phyloP scores from a whole-genome alignment of 2,797 vertebrate genomes.

The Myotis daubentonii region DNA sequence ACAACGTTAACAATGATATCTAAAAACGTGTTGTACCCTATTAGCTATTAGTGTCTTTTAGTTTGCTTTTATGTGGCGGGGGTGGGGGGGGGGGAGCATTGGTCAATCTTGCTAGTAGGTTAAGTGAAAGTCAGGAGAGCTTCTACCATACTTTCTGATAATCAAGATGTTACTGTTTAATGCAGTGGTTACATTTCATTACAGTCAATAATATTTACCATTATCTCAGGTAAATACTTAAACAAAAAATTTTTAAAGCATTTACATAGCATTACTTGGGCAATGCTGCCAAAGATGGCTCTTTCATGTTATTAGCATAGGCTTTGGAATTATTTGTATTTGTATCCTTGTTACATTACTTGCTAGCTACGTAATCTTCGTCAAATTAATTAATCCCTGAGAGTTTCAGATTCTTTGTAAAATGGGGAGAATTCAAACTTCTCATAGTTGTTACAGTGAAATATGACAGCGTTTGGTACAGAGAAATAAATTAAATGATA shows the following conservation, averaged over 20 bases:
- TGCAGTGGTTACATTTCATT: background rate
- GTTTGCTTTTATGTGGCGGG: background rate
- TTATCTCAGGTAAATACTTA: background rate
- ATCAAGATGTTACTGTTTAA: background rate
- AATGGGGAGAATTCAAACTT: background rate
- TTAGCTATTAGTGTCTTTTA: background rate
- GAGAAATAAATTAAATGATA: background rate
- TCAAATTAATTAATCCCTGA: background rate
- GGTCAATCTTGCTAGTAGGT: background rate
- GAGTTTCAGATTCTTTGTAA: constrained; percentile 28
- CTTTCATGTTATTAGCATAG: constrained; percentile 1
- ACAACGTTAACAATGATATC: background rate
- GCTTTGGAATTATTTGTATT: background rate
- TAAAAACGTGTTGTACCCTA: background rate
- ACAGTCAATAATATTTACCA: background rate
- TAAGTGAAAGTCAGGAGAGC: background rate
- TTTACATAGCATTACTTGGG: constrained; percentile 26
- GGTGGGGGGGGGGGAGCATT: background rate
- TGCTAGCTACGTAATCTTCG: constrained; percentile 15
- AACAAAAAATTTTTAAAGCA: background rate
- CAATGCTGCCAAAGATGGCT: background rate
- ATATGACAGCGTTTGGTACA: background rate
- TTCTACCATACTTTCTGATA: background rate
- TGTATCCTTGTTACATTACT: background rate
- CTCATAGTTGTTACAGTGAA: constrained; percentile 17